Conservation (phyloP, 2,113 vertebrate genomes). For the Triplophysa dalaica region DNA sequence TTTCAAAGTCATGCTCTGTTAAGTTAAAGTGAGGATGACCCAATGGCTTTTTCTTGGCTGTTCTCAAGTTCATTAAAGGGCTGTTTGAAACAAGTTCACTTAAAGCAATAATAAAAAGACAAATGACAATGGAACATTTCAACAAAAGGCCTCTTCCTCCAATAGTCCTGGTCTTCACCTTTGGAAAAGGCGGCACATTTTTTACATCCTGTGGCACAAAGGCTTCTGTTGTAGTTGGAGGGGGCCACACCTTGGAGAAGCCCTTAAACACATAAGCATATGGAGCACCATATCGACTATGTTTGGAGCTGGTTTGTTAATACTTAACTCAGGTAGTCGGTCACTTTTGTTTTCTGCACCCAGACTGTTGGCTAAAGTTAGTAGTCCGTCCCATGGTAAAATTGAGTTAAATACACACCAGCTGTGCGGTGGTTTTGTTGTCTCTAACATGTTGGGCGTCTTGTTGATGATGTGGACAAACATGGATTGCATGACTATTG, state of each 20-base stretch:
- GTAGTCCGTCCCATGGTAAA: neutral
- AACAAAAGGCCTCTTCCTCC: conserved; percentile 50
- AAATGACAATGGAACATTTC: conserved; percentile 32
- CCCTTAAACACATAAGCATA: conserved; percentile 48
- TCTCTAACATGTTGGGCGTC: neutral
- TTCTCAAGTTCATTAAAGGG: conserved; percentile 4
- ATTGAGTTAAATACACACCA: conserved; percentile 39
- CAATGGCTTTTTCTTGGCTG: conserved; percentile 9
- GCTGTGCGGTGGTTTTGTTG: conserved; percentile 23
- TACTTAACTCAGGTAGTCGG: conserved; percentile 35
- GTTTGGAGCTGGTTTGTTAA: conserved; percentile 45
- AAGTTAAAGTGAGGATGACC: conserved; percentile 19
- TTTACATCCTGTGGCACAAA: conserved; percentile 43
- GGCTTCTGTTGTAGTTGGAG: conserved; percentile 25
- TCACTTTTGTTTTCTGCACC: conserved; percentile 23
- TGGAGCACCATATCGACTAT: conserved; percentile 18
- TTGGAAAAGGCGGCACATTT: conserved; percentile 37
- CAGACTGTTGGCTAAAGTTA: conserved; percentile 31
- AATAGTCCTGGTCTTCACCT: conserved; percentile 44
- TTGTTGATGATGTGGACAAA: neutral
- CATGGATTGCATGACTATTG: neutral
- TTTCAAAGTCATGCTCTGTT: neutral
- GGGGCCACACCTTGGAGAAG: conserved; percentile 30
- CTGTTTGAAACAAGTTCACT: neutral
- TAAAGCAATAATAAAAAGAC: conserved; percentile 37